phyloP scores from a whole-genome alignment of 2,797 vertebrate genomes.

The Tinamus major region DNA sequence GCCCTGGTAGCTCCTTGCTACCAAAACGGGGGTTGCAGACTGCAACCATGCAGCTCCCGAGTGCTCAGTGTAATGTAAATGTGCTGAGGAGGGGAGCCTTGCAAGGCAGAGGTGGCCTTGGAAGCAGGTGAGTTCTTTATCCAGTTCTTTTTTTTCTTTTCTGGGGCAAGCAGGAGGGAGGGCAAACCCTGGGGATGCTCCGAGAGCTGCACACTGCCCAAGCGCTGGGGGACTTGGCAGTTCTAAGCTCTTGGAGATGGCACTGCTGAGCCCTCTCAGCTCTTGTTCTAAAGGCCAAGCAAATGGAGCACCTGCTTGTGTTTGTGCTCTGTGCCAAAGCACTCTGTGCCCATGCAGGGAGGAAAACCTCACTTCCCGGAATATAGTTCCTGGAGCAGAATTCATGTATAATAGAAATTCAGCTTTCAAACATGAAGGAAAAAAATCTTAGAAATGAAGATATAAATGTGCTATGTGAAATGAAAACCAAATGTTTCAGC shows the following conservation, averaged over 20 bases:
- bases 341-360: not conserved
- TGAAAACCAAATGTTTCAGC: not conserved
- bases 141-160: not conserved
- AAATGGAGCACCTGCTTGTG: constrained; percentile 34
- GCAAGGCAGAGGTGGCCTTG: not conserved
- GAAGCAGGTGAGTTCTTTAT: not conserved
- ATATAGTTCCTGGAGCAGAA: not conserved
- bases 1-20: not conserved
- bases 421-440: not conserved
- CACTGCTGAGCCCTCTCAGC: not conserved
- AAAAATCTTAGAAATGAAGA: not conserved
- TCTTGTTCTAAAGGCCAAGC: constrained; percentile 10
- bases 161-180: not conserved
- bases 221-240: not conserved
- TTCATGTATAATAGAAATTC: not conserved
- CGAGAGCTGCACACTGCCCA: not conserved
- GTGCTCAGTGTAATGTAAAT: not conserved
- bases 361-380: constrained; percentile 18
- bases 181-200: not conserved
- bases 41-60: not conserved
- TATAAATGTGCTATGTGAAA: not conserved
- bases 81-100: not conserved
- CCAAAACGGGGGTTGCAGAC: not conserved
- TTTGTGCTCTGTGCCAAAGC: constrained; percentile 10
- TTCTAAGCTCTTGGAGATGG: not conserved